Evolutionary conservation across 2,113 vertebrate genomes (phyloP), one percentile per base, ranked within the genome.

Genomic region (Anguilla rostrata): DNA sequence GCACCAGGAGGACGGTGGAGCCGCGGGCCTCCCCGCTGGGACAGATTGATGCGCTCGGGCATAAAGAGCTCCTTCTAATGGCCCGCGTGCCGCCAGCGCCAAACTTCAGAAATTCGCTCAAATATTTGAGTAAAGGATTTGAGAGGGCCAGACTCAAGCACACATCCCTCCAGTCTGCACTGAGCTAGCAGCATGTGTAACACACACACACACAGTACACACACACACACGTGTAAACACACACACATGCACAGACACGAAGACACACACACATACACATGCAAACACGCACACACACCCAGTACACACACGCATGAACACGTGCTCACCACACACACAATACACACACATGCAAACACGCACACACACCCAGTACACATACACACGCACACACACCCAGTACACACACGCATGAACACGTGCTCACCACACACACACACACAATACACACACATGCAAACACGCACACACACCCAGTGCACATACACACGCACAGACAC

Each of bases 111-210:
- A 75, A 34, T 34, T 34, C 34, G 34, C 84, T 39, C 26, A 26
- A 84, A 41, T 83, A 26, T 29, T 88, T 86, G 71, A 83, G 60
- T 43, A 86, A 82, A 88, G 87, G 71, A 78, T 80, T 71, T 43
- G 41, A 86, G 66, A 39, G 81, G 86, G 85, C 56, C 81, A 71
- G 7, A 34, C 82, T 85, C 86, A 84, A 5, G 86, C 75, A 85
- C 63, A 86, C 83, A 83, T 60, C 26, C 82, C 16, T 81, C 5
- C 2, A 1, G 63, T 60, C 5, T 63, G 22, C n/a, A 20, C 5
- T 66, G 41, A 81, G 16, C 39, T 43, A 53, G 18, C 8, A 0
- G 40, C 18, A 20, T 26, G 29, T 39, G 40, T 18, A 53, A 81
- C 40, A 26, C 12, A 14, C 49, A 53, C 16, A 43, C 43, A 60